phyloP scores from a whole-genome alignment of 1,140 invertebrate species.

The Thaumetopoea pityocampa region DNA sequence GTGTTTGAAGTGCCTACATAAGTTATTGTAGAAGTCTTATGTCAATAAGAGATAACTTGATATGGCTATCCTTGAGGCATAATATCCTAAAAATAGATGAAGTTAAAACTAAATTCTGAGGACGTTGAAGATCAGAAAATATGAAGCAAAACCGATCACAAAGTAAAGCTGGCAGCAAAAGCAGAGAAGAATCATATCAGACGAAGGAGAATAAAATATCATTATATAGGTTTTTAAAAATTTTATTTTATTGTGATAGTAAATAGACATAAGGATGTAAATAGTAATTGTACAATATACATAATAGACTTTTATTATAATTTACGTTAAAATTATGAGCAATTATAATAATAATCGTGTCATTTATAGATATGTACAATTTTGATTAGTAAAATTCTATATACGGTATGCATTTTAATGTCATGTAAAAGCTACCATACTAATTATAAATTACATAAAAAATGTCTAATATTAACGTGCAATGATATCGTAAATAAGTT shows the following conservation, averaged over 20 bases:
- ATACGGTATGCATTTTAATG: conserved; percentile 21
- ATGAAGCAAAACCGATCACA: no score
- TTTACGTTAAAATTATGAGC: conserved; percentile 63
- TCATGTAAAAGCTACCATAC: conserved; percentile 43
- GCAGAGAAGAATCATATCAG: no score
- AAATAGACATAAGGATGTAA: conserved; percentile 67
- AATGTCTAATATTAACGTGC: conserved; percentile 6
- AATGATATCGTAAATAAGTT: conserved; percentile 8
- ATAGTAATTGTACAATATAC: conserved; percentile 59
- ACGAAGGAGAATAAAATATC: conserved; percentile 30
- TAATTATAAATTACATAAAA: conserved; percentile 15
- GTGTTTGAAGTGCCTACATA: no score
- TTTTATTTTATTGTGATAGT: conserved; percentile 68
- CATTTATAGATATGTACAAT: conserved; percentile 58
- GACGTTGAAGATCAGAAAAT: no score
- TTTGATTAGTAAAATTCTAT: conserved; percentile 21
- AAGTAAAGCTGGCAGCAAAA: no score
- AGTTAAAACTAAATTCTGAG: no score
- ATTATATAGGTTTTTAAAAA: conserved; percentile 28
- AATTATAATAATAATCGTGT: conserved; percentile 46
- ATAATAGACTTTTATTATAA: conserved; percentile 28
- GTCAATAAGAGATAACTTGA: no score
- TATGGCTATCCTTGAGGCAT: no score
- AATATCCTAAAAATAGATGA: no score
- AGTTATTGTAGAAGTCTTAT: no score